These are phyloP conservation scores for Saimiri boliviensis DNA, from an alignment of 2,113 vertebrate genomes.

Conservation along the genomic window DNA sequence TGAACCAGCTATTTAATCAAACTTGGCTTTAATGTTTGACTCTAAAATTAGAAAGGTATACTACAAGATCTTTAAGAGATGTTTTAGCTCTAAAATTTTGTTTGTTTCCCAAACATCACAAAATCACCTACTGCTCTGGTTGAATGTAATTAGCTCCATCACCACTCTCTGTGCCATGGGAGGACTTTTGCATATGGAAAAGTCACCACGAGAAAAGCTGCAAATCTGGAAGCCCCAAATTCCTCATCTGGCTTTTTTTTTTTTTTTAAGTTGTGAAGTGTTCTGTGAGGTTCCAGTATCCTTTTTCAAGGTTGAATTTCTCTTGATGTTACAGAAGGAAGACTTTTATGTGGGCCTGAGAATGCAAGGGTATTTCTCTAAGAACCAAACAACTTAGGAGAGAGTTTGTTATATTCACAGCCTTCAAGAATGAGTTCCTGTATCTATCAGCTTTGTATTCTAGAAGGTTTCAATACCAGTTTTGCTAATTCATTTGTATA, in stretches of 20 bases:
- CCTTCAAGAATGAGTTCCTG: not conserved
- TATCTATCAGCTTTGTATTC: not conserved
- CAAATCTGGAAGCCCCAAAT: not conserved
- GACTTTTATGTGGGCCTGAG: not conserved
- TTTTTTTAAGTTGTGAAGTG: not conserved
- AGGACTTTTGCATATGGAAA: not conserved
- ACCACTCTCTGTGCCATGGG: not conserved
- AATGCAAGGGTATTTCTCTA: not conserved
- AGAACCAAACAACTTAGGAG: not conserved
- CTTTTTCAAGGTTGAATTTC: not conserved
- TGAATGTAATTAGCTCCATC: too few species aligned
- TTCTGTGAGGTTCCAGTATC: not conserved
- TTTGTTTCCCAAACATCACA: not conserved
- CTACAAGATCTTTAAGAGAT: not conserved
- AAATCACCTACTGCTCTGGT: fast-evolving
- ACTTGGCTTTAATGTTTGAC: not conserved
- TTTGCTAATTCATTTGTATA: not conserved
- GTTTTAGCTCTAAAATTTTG: not conserved
- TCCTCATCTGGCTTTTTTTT: not conserved
- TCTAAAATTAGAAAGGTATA: not conserved
- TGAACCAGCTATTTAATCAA: not conserved
- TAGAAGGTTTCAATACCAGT: not conserved
- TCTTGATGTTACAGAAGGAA: not conserved
- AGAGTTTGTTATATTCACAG: not conserved
- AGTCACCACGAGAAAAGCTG: not conserved